Conservation (phyloP, 2,113 vertebrate genomes). For the Shinisaurus crocodilurus region DNA sequence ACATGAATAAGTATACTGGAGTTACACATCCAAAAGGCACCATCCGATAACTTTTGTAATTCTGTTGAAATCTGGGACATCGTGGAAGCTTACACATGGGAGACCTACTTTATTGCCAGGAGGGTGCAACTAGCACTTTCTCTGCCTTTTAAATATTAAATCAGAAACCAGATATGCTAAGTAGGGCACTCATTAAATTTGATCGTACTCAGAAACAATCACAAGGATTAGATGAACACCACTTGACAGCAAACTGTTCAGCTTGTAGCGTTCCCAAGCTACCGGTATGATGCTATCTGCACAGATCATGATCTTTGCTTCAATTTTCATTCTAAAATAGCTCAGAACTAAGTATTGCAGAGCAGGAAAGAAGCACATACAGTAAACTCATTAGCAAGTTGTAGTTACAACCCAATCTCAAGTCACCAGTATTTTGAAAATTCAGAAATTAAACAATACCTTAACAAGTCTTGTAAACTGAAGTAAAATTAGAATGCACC, state of each 20-base stretch:
- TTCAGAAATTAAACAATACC: background rate
- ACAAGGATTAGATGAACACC: conserved; percentile 48
- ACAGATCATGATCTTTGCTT: background rate
- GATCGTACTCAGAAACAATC: conserved; percentile 54
- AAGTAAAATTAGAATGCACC: background rate
- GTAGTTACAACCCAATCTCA: background rate
- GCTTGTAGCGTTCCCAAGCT: background rate
- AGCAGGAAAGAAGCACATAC: background rate
- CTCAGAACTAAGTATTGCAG: background rate
- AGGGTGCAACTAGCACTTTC: conserved; percentile 55
- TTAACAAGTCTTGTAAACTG: no score
- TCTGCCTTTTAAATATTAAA: conserved; percentile 55
- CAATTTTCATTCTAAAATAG: background rate
- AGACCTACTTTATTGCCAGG: conserved; percentile 37
- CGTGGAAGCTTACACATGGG: conserved; percentile 19
- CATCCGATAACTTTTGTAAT: conserved; percentile 16
- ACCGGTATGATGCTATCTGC: background rate
- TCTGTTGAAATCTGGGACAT: conserved; percentile 44
- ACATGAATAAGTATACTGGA: conserved; percentile 17
- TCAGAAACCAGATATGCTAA: conserved; percentile 52
- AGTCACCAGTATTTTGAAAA: background rate
- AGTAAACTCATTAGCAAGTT: background rate
- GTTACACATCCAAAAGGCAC: conserved; percentile 9
- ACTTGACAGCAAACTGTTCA: background rate
- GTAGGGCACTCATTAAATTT: conserved; percentile 52